Evolutionary conservation across 2,888 invertebrate species (phyloP), one percentile per base, ranked within the genome.

Genomic region (Ditylenchus weischeri): DNA sequence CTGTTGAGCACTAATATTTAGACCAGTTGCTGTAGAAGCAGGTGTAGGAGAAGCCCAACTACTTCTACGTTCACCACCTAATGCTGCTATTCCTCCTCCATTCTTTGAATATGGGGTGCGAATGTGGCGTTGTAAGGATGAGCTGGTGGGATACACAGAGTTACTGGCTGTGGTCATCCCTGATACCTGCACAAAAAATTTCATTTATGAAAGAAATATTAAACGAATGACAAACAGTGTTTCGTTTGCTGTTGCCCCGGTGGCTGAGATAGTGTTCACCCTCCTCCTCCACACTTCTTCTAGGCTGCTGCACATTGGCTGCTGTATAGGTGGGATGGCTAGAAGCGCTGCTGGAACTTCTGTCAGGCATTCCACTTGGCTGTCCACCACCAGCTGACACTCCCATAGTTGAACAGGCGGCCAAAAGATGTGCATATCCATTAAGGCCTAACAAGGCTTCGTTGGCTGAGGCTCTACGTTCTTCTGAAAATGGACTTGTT

Each of bases 41-140:
- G 69, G 64, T 0, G 75, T 69, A 2, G 79, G 71, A 0, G 80
- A 77, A 13, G 80, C 79, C 81, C 81, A 81, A 68, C 78, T 78
- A 67, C 79, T 79, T 57, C 81, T 64, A 38, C 80, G 73, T 57
- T 76, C 76, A 58, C 68, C 69, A 10, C 68, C 62, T 23, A 65
- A 10, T 35, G 57, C 36, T 57, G n/a, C 36, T 29, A 35, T n/a
- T 1, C 59, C 23, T 47, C 29, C 58, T 49, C 50, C 21, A 47
- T 50, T 21, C 58, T 76, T 66, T 13, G 76, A 36, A 60, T 79
- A 78, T 3, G 79, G 77, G 51, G 74, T 74, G 62, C 78, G 65
- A 57, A 65, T 65, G 60, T 75, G 77, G 18, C 58, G 61, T 47
- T 54, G 66, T 29, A 48, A 60, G 23, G 64, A 61, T 21, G 62